A percentile compares a stretch with the other conserved stretches of the same genome.
phyloP scores from a whole-genome alignment of 1,140 invertebrate species.

The Globodera rostochiensis region DNA sequence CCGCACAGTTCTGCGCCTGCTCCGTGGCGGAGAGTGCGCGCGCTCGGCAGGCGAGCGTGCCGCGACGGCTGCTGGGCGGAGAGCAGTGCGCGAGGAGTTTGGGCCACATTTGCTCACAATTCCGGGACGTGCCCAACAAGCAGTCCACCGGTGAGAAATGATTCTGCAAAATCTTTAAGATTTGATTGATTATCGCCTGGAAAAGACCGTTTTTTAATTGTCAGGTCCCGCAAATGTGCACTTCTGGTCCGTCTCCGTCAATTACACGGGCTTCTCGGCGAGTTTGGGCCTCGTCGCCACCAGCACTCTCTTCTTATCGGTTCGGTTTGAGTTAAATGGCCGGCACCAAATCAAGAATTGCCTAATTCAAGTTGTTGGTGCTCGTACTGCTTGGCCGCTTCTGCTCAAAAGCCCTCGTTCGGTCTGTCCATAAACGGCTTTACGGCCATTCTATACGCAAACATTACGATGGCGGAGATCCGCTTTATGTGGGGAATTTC shows the following conservation, averaged over 20 bases:
- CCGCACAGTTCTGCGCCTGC: conserved; percentile 1
- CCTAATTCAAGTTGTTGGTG: background rate
- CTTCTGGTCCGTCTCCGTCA: conserved; percentile 9
- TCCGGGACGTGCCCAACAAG: background rate
- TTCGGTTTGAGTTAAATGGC: background rate
- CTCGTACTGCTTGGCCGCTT: background rate
- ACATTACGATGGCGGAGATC: background rate
- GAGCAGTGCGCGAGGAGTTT: background rate
- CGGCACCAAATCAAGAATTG: background rate
- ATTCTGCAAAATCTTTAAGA: background rate
- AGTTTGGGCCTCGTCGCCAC: background rate
- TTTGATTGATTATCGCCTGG: background rate
- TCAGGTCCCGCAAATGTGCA: background rate
- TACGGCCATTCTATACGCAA: background rate
- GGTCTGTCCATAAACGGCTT: background rate
- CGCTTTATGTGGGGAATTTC: background rate
- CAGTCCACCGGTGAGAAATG: background rate
- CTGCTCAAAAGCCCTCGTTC: background rate
- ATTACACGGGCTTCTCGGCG: background rate
- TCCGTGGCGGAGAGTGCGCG: background rate
- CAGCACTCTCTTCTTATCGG: background rate
- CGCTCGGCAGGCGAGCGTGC: background rate
- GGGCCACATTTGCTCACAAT: background rate
- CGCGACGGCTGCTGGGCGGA: background rate
- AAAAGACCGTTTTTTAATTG: background rate